Base-by-base conservation (phyloP, 2,797 vertebrate genomes). In the Pangasius larnaudii region DNA sequence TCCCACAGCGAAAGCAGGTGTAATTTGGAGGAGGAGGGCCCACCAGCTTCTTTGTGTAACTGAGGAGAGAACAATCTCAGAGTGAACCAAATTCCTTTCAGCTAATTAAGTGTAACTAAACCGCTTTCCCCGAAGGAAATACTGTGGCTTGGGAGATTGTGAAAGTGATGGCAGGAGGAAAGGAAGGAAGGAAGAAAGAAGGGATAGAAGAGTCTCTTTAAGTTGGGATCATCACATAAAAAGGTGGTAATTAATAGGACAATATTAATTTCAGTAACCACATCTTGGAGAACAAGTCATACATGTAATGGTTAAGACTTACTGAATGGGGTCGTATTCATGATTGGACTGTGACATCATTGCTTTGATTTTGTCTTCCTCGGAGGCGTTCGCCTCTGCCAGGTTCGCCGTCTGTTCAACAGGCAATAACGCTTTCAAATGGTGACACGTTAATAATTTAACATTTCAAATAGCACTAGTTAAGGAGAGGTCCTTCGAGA, bases 311-410 rank as follows among this genome's bases (percentile, higher is more conserved):
- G 0, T 8, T 13, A 22, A 86, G 84, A 97, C 98, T 99, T 95
- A 99, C 99, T 97, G 97, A 92, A 97, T 93, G 27, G 97, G 96
- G 94, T 98, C 97, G 91, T 98, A 99, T 94, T 99, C 98, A 91
- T 99, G 98, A 94, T 95, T 94, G 93, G 97, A 99, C 95, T 99
- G 99, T 90, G 96, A 97, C 94, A 98, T 97, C 97, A 99, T 96
- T 89, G 97, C 97, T 97, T 96, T 97, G 94, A 99, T 98, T 96
- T 99, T 99, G 95, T 99, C 98, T 93, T 99, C 98, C 93, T 99
- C 98, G 19, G 99, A 97, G 93, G 96, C 97, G 91, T 99, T 97
- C 59, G 96, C 97, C 95, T 98, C 97, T 92, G 97, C 98, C 94
- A 99, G 96, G 96, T 99, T 98, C 94, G 97, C 97, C 91, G 98